Percentiles rank a stretch among this genome's conserved stretches.
phyloP scores from a whole-genome alignment of 2,797 vertebrate genomes.

The Sparidentex hasta region DNA sequence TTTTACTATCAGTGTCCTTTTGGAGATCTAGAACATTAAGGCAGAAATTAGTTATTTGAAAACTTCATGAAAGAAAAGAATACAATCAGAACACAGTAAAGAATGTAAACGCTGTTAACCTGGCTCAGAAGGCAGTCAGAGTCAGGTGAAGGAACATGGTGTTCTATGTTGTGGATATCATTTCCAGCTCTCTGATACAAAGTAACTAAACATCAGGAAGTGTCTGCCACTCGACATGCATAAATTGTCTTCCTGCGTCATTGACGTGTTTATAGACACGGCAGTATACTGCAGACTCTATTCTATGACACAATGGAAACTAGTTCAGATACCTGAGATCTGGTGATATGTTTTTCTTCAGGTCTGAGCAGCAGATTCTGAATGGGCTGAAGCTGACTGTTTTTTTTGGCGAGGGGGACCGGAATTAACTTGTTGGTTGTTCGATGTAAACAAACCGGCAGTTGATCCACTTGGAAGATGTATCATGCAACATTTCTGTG shows the following conservation, averaged over 20 bases:
- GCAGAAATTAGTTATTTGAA: background rate
- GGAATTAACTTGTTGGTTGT: background rate
- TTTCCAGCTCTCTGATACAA: background rate
- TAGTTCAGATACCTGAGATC: background rate
- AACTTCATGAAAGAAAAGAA: background rate
- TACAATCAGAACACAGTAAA: background rate
- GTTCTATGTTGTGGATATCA: background rate
- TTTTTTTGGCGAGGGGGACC: background rate
- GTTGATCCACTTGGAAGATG: too few relatives aligned
- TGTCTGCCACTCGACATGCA: too few relatives aligned
- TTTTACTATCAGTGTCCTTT: background rate
- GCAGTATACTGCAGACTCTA: too few relatives aligned
- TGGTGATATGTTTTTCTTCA: too few relatives aligned
- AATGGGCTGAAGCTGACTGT: too few relatives aligned
- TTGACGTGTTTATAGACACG: too few relatives aligned
- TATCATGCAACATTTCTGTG: too few relatives aligned
- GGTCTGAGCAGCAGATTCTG: too few relatives aligned
- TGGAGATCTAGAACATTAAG: background rate
- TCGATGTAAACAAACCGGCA: too few relatives aligned
- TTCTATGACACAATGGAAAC: background rate
- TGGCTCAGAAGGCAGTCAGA: background rate
- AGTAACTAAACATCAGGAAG: background rate
- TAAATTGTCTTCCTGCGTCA: too few relatives aligned
- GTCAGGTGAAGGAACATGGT: background rate
- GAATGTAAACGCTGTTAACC: too few relatives aligned